phyloP scores from a whole-genome alignment of 2,113 vertebrate species.

The Cynopterus brachyotis region DNA sequence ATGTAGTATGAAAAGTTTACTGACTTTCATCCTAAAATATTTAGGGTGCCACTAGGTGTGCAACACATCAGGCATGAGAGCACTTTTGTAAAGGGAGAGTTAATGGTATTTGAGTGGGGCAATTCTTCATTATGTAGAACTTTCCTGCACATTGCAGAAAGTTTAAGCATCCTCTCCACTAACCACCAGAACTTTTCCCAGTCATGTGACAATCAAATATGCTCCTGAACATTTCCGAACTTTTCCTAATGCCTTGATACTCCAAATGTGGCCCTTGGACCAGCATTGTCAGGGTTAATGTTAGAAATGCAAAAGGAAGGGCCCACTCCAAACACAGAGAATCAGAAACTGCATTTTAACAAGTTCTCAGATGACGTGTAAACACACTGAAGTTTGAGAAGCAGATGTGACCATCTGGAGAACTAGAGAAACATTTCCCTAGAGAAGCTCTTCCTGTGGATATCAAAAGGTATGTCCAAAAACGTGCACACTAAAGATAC shows the following conservation, averaged over 20 bases:
- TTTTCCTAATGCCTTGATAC: not conserved
- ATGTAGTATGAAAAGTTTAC: not conserved
- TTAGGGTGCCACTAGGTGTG: not conserved
- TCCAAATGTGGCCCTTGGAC: not conserved
- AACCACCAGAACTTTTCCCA: not conserved
- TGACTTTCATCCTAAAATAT: not conserved
- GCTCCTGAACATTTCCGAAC: not conserved
- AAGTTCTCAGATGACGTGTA: not conserved
- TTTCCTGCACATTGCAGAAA: not conserved
- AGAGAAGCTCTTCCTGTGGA: not conserved
- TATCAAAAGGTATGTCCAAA: not conserved
- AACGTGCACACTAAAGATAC: not conserved
- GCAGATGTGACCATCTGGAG: not conserved
- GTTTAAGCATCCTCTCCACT: not conserved
- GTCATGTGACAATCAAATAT: not conserved
- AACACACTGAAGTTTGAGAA: not conserved
- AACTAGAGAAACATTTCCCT: not conserved
- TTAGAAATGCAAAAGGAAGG: not conserved
- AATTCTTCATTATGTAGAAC: not conserved
- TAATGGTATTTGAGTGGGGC: not conserved
- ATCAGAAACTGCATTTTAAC: constrained; percentile 29
- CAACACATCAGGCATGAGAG: not conserved
- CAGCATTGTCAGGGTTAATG: not conserved
- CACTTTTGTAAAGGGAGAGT: not conserved
- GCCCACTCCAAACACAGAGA: not conserved